Conservation (phyloP, 2,888 invertebrate genomes). For the Andrena dorsata region DNA sequence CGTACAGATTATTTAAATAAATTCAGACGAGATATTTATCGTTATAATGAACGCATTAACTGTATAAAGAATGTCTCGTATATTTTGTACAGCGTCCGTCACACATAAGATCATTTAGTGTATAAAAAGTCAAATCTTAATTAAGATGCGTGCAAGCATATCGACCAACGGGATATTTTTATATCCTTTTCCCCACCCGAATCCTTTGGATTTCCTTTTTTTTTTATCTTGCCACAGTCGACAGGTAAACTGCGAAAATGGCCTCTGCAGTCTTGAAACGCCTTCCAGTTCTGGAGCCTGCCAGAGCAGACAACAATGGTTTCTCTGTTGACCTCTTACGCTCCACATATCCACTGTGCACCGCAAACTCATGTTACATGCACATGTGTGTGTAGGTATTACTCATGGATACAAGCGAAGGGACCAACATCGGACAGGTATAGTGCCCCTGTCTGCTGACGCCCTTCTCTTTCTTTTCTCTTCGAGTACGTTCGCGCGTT, state of each 20-base stretch:
- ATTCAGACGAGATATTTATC: not conserved
- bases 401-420: constrained; percentile 56
- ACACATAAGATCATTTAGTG: not conserved
- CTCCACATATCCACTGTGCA: constrained; percentile 71
- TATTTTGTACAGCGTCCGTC: not conserved
- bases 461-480: constrained; percentile 33
- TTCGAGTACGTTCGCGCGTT: constrained; percentile 41
- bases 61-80: not conserved
- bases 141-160: not conserved
- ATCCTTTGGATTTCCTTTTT: not conserved
- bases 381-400: constrained; percentile 45
- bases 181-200: no score
- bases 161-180: constrained; percentile 9
- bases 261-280: constrained; percentile 51
- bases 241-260: constrained; percentile 55
- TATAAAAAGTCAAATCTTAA: not conserved
- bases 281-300: constrained; percentile 61
- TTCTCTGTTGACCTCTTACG: constrained; percentile 79
- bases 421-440: constrained; percentile 61
- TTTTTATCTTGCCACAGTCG: constrained; percentile 4
- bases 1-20: no score
- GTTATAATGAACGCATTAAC: not conserved
- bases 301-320: constrained; percentile 77
- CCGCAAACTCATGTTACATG: constrained; percentile 60
- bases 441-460: constrained; percentile 65